Conservation (phyloP, 2,113 vertebrate species). For the Crotalus horridus region DNA sequence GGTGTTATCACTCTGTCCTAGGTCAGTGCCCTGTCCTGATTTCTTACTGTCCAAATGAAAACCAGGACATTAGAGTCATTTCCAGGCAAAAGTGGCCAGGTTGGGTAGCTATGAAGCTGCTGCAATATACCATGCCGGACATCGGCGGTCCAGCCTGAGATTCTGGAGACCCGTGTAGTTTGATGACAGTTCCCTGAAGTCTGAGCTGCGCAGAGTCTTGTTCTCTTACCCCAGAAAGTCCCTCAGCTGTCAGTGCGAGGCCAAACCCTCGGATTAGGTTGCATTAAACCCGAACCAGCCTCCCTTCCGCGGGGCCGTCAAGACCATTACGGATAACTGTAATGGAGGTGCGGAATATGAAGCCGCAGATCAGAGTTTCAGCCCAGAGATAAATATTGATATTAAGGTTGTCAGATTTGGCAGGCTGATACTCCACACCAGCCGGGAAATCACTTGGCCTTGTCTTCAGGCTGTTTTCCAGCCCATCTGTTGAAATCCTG, state of each 20-base stretch:
- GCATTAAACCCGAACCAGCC: constrained; percentile 22
- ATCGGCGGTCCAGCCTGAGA: too few relatives aligned
- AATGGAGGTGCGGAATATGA: constrained; percentile 46
- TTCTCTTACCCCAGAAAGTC: rapidly evolving
- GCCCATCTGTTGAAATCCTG: neutral
- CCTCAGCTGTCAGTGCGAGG: neutral
- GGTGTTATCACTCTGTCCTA: neutral
- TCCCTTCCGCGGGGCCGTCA: constrained; percentile 22
- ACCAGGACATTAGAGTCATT: neutral
- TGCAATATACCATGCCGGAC: neutral
- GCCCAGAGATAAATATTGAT: constrained; percentile 57
- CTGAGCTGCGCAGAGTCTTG: neutral
- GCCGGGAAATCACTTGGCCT: neutral
- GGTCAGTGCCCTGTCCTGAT: neutral
- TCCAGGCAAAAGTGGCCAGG: neutral
- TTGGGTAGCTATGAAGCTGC: neutral
- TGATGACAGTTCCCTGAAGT: neutral
- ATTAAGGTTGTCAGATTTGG: constrained; percentile 59
- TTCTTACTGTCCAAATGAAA: neutral
- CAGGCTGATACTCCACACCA: neutral
- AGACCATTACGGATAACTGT: constrained; percentile 38
- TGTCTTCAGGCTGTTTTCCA: neutral
- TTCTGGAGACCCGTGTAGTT: neutral
- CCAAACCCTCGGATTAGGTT: neutral
- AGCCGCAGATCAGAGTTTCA: constrained; percentile 44